Percentiles rank a stretch among this genome's conserved stretches.
Conservation (phyloP, 2,797 vertebrate genomes). For the Phataginus tetradactyla region DNA sequence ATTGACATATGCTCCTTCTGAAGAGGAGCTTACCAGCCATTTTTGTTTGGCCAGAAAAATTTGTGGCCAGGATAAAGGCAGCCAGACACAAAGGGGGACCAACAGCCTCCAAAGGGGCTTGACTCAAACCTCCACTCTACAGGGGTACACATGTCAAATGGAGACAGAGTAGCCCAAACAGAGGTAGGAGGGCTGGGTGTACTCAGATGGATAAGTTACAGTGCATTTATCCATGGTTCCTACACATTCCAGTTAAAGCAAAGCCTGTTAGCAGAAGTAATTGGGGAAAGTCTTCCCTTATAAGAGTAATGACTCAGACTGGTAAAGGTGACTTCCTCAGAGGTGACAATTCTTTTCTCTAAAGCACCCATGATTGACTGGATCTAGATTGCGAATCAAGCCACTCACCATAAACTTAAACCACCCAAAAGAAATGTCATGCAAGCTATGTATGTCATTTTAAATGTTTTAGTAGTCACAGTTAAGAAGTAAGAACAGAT, state of each 20-base stretch:
- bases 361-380: background rate
- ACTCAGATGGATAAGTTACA: background rate
- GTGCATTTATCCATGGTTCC: background rate
- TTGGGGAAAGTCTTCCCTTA: background rate
- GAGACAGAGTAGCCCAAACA: background rate
- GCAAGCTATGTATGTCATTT: background rate
- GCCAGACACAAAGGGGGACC: background rate
- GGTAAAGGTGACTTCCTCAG: background rate
- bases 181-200: background rate
- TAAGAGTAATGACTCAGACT: constrained; percentile 22
- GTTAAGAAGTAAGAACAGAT: background rate
- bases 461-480: background rate
- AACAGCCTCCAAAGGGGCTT: background rate
- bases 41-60: background rate
- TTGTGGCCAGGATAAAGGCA: background rate
- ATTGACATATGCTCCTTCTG: background rate
- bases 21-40: background rate
- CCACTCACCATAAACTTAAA: background rate
- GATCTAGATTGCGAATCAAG: background rate
- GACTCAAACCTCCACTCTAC: background rate
- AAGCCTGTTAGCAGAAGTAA: background rate
- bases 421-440: background rate
- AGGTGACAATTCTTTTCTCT: constrained; percentile 36
- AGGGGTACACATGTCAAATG: background rate
- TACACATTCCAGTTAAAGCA: background rate